Evolutionary conservation across 92 coral and sea anemone genomes (phyloP), one percentile per base, ranked within the genome.

Genomic region (Parazoanthus swiftii): DNA sequence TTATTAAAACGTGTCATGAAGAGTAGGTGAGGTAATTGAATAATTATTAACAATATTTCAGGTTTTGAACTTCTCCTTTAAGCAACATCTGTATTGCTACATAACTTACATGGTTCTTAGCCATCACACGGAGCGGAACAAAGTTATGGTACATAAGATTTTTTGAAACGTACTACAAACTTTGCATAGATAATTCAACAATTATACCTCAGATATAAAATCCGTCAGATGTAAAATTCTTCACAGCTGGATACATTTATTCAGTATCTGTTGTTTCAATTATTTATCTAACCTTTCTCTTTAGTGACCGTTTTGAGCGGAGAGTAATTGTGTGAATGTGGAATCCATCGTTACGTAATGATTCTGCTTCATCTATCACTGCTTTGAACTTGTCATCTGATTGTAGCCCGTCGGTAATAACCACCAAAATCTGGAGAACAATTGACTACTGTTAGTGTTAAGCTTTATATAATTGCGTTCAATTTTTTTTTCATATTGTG

Each of bases 341-440:
- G 25, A 51, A 50, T 9, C 71, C 84, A 2, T 51, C n/a, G 1
- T 80, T 18, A 9, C 84, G 68, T 1, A 54, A 20, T 16, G 70
- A n/a, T 13, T 54, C 43, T 0, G 71, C 84, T 51, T 20, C 84
- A 16, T 80, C 84, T 50, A 25, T 21, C 42, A 25, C 84, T 44
- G 66, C 29, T 9, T 80, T 76, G 54, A 76, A 50, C 4, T 54
- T 58, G 13, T 23, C 37, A 5, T 16, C 11, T 26, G 84, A 50
- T 16, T 80, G 84, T 0, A 44, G 29, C 7, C 84, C 84, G 11
- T 80, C 84, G 1, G 84, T 80, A 4, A 80, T 80, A 29, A 80
- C 70, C 46, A 80, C 84, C 84, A 80, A 35, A 5, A 80, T 36
- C 84, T 80, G 59, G 42, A 16, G 5, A 10, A 14, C 25, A 58